Conservation (phyloP, 2,888 invertebrate species). For the Lepas anatifera region DNA sequence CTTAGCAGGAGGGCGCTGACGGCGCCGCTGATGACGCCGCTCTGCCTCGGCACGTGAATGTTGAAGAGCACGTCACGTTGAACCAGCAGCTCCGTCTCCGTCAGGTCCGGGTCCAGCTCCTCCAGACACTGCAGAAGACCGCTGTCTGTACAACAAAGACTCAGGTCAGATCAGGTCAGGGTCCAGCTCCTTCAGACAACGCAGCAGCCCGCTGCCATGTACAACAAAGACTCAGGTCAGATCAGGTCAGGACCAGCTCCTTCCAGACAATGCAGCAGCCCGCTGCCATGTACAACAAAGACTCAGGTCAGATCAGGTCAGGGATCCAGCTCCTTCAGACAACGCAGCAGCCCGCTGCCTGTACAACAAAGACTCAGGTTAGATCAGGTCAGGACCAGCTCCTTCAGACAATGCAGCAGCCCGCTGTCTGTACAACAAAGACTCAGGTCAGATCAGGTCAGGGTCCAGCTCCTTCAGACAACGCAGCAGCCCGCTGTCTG, state of each 20-base stretch:
- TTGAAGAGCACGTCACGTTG: not conserved
- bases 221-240: too few species aligned
- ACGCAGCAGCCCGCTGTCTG: constrained; percentile 1
- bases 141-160: not conserved
- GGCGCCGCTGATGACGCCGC: not conserved
- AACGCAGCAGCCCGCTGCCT: constrained; percentile 1
- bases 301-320: not conserved
- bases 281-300: too few species aligned
- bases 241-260: not conserved
- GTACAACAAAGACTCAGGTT: not conserved
- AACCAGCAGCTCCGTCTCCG: not conserved
- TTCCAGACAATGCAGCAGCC: too few species aligned
- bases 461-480: not conserved
- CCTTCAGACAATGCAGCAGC: not conserved
- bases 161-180: constrained; percentile 11
- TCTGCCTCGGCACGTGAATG: not conserved
- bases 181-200: too few species aligned
- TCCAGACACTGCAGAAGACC: not conserved
- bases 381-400: not conserved
- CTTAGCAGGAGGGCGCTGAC: not conserved
- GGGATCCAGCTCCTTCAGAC: not conserved
- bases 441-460: not conserved
- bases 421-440: too few species aligned
- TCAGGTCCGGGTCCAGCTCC: not conserved
- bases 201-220: too few species aligned